Base-by-base conservation (phyloP, 1,140 invertebrate genomes). In the Psix sp. region DNA sequence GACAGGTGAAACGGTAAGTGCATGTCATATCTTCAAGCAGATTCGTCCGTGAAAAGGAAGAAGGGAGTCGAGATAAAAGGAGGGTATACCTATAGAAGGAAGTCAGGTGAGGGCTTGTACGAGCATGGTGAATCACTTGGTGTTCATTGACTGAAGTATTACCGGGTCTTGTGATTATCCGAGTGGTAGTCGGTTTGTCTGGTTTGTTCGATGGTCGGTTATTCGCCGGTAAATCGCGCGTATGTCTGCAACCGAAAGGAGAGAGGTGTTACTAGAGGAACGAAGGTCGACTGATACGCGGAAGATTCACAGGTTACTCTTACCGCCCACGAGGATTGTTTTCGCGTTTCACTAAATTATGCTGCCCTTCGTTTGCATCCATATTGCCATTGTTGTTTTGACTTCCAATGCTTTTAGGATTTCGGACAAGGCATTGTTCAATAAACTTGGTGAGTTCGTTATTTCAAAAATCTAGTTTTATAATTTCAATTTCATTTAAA, bases 131-230 rank as follows among this genome's bases (percentile, higher is more conserved):
- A 76, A 81, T 71, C 80, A 82, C 73, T 82, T 76, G 78, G 76
- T 81, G 24, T 13, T 48, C 75, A 83, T 82, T 83, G 80, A 82
- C 78, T 81, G 74, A 74, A 75, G 78, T 77, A 81, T 81, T 80
- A 73, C 68, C 72, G 80, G 75, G 77, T 5, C 49, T 65, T 79
- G 63, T 62, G 62, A 72, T 63, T 36, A 77, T 76, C 71, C 63
- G 70, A 76, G 73, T 59, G 78, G 78, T 63, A 66, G 71, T 71
- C 72, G 56, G 59, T 71, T 31, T 59, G 63, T 73, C 46, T n/a
- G n/a, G n/a, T n/a, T n/a, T n/a, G n/a, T 77, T 75, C 60, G 78
- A 78, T 63, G 70, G 71, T 71, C 72, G 56, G 59, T 71, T 31
- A 63, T 67, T 73, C 46, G 39, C 49, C 76, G 52, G 54, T 54